Base-by-base conservation (phyloP, 1,140 invertebrate genomes). In the Pogonomyrmex californicus region DNA sequence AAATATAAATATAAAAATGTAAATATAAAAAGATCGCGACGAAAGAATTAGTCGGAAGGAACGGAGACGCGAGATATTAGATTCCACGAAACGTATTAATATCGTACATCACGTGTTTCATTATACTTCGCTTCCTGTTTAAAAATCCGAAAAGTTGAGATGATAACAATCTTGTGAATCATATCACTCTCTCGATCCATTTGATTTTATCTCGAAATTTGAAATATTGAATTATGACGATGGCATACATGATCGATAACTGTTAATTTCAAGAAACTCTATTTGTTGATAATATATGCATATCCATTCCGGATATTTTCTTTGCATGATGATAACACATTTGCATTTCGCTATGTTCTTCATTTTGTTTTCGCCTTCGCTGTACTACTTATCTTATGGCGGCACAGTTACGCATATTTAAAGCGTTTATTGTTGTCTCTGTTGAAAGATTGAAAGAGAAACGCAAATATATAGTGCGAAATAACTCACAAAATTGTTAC, bases 341-440 rank as follows among this genome's bases (percentile, higher is more conserved):
- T 23, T 23, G 23, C 23, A 14, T 44, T 58, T 58, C 7, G 6
- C 0, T 10, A 65, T 65, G 14, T 17, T 41, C 9, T 71, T 33
- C 3, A 4, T 66, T 30, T 75, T 56, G 33, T n/a, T 56, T n/a
- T 75, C 17, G 10, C 2, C 4, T 30, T 14, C 38, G 33, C 36
- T 78, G 1, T 9, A 79, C 33, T n/a, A 41, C 56, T 51, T 83
- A 83, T 83, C 79, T 83, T 83, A 76, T 83, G 51, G 5, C 30
- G 36, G 0, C 30, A 1, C 12, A 4, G 2, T 77, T 85, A 75
- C 6, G 23, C 10, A 14, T 30, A 47, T 73, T 83, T 60, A 60
- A 49, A 60, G 17, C 23, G 0, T 9, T n/a, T 17, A 36, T 41
- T 71, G 71, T 44, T 44, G 30, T 0, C 2, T n/a, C 12, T 2